Percentiles rank a stretch among this genome's conserved stretches.
Evolutionary conservation across 2,888 invertebrate species (phyloP).

Genomic region (Drosophila hamatofila): DNA sequence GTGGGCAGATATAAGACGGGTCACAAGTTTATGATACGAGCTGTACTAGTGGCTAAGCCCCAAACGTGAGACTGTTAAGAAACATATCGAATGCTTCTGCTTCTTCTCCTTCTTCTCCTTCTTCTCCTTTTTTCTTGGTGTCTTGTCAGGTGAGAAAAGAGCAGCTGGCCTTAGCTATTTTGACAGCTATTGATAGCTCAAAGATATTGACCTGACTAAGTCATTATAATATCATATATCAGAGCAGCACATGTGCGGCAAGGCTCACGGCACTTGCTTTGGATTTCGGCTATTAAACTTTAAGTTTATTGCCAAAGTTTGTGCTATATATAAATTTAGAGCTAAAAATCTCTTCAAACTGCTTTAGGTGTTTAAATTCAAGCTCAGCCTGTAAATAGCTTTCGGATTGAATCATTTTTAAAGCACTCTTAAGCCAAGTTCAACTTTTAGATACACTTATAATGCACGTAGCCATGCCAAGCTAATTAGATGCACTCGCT

Average conservation of each 20-base stretch:
- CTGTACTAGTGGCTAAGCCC: neutral
- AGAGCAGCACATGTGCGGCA: neutral
- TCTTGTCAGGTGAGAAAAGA: conserved; percentile 15
- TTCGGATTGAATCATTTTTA: neutral
- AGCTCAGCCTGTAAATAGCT: neutral
- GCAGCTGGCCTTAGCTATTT: conserved; percentile 6
- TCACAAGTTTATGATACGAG: conserved; percentile 34
- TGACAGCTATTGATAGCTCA: conserved; percentile 21
- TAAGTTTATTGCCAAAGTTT: conserved; percentile 1
- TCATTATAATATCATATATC: conserved; percentile 9
- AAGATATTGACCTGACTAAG: conserved; percentile 9
- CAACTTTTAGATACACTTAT: neutral
- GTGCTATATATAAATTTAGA: neutral
- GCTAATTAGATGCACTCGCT: conserved; percentile 10
- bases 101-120: neutral
- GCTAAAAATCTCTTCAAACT: neutral
- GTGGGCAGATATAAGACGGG: neutral
- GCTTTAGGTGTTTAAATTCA: neutral
- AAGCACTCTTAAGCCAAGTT: neutral
- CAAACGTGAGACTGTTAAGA: conserved; percentile 44
- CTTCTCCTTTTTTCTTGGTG: too few relatives aligned
- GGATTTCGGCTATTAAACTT: too few relatives aligned
- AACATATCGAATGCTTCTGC: conserved; percentile 25
- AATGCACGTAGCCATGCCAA: neutral
- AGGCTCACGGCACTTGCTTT: neutral